Evolutionary conservation across 2,888 invertebrate species (phyloP), one percentile per base, ranked within the genome.

Genomic region (Eristalis intricaria): DNA sequence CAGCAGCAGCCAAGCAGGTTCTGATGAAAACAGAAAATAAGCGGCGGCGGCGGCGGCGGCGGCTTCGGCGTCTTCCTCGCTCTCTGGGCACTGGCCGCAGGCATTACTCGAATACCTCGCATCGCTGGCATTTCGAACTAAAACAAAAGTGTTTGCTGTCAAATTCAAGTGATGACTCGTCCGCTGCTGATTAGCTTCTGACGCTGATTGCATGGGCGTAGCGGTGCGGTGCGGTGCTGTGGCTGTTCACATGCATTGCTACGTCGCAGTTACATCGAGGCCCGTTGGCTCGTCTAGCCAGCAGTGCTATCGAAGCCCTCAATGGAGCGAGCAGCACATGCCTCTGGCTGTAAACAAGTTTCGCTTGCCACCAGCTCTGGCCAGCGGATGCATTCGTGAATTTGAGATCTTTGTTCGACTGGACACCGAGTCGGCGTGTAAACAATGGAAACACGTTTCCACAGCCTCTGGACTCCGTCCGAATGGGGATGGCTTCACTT

Each of bases 1-100:
- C 77, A 71, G 60, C 43, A 76, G 68, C 38, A 15, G 63, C 64
- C 61, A 5, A 80, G 74, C 85, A 69, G 82, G 85, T 85, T 85
- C 81, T 85, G 23, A 19, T 8, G 50, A 50, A 43, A 50, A 19
- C n/a, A 58, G 7, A 38, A 29, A 29, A 61, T 66, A 70, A 60
- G 43, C 80, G 68, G 26, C 43, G n/a, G n/a, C 43, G n/a, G n/a
- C n/a, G n/a, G n/a, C n/a, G n/a, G 10, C 32, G 5, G 3, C 38
- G 11, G 13, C 69, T 73, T 83, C 38, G 11, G 13, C 69, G 69
- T 83, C 50, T 50, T 22, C 50, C 19, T 19, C 74, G 73, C 69
- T 64, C 69, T 56, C 35, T 66, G 78, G n/a, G 1, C 22, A 66
- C 22, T 19, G 19, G 68, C 63, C 69, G 32, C 74, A 75, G 66